Evolutionary conservation across 2,113 vertebrate species (phyloP).

Genomic region (Gallinago paraguaiae): DNA sequence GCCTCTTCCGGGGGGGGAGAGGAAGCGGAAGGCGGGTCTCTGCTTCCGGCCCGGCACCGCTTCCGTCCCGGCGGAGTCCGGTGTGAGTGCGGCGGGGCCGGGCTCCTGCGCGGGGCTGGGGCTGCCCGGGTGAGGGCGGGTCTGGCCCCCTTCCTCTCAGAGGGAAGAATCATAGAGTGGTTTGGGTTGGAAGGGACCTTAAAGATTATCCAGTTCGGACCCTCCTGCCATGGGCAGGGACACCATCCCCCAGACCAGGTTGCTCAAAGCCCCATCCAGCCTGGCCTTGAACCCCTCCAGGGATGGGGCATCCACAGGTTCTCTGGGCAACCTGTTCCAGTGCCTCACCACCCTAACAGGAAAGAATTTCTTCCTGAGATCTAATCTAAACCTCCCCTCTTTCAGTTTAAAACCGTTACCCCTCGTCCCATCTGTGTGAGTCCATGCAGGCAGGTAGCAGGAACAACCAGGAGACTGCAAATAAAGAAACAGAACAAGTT

Average conservation of each 20-base stretch:
- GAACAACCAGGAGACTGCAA: too few relatives aligned
- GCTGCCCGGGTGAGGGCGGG: accelerated
- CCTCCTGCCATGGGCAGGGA: neutral
- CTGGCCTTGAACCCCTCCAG: neutral
- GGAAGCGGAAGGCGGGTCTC: neutral
- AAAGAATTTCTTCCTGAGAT: neutral
- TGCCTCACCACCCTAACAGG: neutral
- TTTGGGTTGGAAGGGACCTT: neutral
- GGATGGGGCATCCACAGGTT: neutral
- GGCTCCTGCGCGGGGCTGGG: neutral
- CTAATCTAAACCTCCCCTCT: neutral
- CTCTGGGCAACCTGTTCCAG: neutral
- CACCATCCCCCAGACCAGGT: neutral
- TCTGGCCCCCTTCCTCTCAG: accelerated
- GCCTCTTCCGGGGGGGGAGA: neutral
- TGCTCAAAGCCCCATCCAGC: neutral
- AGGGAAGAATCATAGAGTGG: neutral
- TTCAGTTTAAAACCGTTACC: neutral
- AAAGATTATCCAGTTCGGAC: neutral
- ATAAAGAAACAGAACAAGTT: too few relatives aligned
- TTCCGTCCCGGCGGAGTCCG: too few relatives aligned
- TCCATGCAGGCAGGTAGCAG: too few relatives aligned
- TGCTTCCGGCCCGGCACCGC: neutral
- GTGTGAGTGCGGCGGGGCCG: too few relatives aligned
- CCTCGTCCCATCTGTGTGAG: neutral